Evolutionary conservation across 2,888 invertebrate species (phyloP), one percentile per base, ranked within the genome.

Genomic region (Parascotia fuliginaria): DNA sequence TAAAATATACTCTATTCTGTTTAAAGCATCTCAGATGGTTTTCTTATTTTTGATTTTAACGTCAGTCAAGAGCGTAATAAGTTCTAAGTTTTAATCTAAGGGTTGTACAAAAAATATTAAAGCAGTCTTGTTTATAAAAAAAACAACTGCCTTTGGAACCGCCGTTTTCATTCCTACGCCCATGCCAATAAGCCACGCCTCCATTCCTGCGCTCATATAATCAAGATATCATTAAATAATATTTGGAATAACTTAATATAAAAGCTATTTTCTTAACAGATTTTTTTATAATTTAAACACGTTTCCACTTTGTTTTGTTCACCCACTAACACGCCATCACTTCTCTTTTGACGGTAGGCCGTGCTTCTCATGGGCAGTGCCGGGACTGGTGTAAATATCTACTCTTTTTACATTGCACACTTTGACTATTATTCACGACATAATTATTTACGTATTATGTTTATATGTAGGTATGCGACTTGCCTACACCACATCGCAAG

Each of bases 331-430:
- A 81, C 79, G 65, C 73, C 80, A 76, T 84, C 87, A 88, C 89
- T 89, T 87, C 80, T 86, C 75, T 81, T 58, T 77, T 78, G 74
- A 79, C 81, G 89, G 92, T 94, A 97, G 97, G 96, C 96, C 92
- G 96, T 97, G 96, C 97, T 96, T 95, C 96, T 96, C 86, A 96
- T 97, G 97, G 96, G 96, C 94, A 95, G 96, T 94, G 95, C 95
- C 92, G 96, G 96, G 94, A 94, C 95, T 93, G 95, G 96, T 95
- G 96, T 96, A 96, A 96, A 95, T 96, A 96, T 95, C 76, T 77
- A 75, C 69, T 77, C 68, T 86, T 87, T 83, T 85, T 89, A 85
- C 85, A 84, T 82, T 87, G 90, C 88, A 90, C 90, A 87, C 81
- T 87, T 84, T 83, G 70, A 80, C 71, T 77, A 75, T 74, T 78